These are phyloP conservation scores for Oryzias javanicus DNA, from an alignment of 2,113 vertebrate genomes.

Conservation along the genomic window DNA sequence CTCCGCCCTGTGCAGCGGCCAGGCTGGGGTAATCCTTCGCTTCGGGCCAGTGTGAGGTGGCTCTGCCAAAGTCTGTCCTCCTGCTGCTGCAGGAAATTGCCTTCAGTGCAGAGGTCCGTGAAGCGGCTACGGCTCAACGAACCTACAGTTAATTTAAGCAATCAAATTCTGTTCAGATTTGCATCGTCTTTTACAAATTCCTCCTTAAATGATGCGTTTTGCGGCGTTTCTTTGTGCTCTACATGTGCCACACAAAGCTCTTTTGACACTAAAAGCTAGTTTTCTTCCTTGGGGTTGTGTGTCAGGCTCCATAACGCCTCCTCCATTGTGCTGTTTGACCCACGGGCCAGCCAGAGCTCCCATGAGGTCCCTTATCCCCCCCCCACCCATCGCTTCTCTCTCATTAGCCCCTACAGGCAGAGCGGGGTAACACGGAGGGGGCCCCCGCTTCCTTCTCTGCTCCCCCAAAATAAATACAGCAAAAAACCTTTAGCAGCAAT, in stretches of 20 bases:
- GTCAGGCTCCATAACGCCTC: constrained; percentile 70
- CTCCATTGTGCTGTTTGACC: constrained; percentile 74
- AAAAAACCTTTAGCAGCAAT: constrained; percentile 11
- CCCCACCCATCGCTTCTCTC: constrained; percentile 62
- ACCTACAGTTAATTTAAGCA: constrained; percentile 51
- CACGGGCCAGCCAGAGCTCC: constrained; percentile 61
- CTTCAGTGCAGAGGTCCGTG: constrained; percentile 72
- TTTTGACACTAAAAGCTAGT: constrained; percentile 64
- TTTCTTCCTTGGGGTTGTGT: constrained; percentile 62
- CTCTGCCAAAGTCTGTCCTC: constrained; percentile 72
- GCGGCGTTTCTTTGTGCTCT: constrained; percentile 45
- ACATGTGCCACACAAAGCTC: constrained; percentile 31
- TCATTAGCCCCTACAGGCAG: constrained; percentile 72
- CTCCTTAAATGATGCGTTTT: constrained; percentile 7
- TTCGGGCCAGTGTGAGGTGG: constrained; percentile 65
- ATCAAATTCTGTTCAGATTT: neutral
- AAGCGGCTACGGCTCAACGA: constrained; percentile 51
- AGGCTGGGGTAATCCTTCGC: constrained; percentile 73
- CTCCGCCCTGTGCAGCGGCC: constrained; percentile 67
- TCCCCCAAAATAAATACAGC: constrained; percentile 48
- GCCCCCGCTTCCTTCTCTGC: constrained; percentile 44
- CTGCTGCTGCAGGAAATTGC: constrained; percentile 80
- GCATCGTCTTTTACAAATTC: neutral
- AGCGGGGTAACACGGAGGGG: constrained; percentile 52
- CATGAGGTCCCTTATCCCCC: constrained; percentile 70